Percentiles rank a stretch among this genome's conserved stretches.
phyloP scores from a whole-genome alignment of 1,140 invertebrate genomes.

The Cheumatopsyche charites region DNA sequence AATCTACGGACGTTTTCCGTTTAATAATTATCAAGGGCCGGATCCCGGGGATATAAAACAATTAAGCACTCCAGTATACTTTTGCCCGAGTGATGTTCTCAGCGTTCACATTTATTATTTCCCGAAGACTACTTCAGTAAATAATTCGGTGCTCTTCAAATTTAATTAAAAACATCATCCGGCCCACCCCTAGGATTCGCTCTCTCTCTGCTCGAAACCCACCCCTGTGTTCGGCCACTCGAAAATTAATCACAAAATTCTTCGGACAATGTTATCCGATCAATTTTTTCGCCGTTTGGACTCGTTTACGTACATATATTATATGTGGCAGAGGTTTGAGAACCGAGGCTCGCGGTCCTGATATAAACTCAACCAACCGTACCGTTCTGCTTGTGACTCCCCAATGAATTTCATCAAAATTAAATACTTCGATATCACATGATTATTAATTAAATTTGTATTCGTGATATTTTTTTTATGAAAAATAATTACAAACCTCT shows the following conservation, averaged over 20 bases:
- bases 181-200: constrained; percentile 18
- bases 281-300: constrained; percentile 35
- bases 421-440: too few relatives aligned
- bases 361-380: too few relatives aligned
- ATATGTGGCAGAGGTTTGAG: too few relatives aligned
- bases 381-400: too few relatives aligned
- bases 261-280: constrained; percentile 46
- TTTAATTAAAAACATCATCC: constrained; percentile 50
- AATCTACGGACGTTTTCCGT: constrained; percentile 23
- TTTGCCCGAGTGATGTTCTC: constrained; percentile 35
- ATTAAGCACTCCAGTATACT: constrained; percentile 31
- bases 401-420: too few relatives aligned
- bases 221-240: constrained; percentile 33
- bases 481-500: too few relatives aligned
- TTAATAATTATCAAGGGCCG: constrained; percentile 38
- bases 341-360: too few relatives aligned
- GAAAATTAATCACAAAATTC: constrained; percentile 48
- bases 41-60: constrained; percentile 35
- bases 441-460: too few relatives aligned
- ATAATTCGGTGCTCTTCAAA: constrained; percentile 46
- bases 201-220: neutral
- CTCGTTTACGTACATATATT: neutral
- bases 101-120: constrained; percentile 46
- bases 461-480: too few relatives aligned
- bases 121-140: constrained; percentile 46